A percentile compares a stretch with the other conserved stretches of the same genome.
Evolutionary conservation across 2,888 invertebrate genomes (phyloP).

Genomic region (Tachystola acroxantha): DNA sequence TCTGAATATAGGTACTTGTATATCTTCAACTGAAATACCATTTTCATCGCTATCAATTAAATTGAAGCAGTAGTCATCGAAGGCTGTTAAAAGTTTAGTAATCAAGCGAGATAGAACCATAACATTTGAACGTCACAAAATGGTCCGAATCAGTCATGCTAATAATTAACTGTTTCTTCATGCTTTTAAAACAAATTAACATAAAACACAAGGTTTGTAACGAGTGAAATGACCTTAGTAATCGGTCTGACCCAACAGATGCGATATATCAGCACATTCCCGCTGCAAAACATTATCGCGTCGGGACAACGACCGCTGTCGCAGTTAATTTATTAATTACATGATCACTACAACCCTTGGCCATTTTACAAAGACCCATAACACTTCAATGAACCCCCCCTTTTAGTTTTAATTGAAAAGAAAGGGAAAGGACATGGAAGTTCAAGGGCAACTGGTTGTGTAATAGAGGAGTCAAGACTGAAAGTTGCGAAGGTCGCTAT

Average conservation of each 20-base stretch:
- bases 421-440: conserved; percentile 25
- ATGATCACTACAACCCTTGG: conserved; percentile 49
- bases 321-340: conserved; percentile 74
- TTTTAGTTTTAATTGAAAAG: conserved; percentile 16
- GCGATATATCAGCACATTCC: conserved; percentile 57
- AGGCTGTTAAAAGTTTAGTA: too few species aligned
- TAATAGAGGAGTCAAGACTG: conserved; percentile 44
- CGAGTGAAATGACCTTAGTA: conserved; percentile 62
- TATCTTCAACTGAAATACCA: too few species aligned
- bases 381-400: conserved; percentile 22
- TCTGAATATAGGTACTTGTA: too few species aligned
- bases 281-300: conserved; percentile 66
- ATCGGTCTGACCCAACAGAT: conserved; percentile 61
- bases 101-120: too few species aligned
- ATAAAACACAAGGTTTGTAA: conserved; percentile 29
- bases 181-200: conserved; percentile 13
- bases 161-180: too few species aligned
- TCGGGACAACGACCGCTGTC: conserved; percentile 63
- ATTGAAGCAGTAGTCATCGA: too few species aligned
- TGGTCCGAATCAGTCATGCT: too few species aligned
- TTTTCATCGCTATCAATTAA: too few species aligned
- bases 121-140: too few species aligned
- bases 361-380: conserved; percentile 47
- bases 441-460: conserved; percentile 36
- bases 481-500: conserved; percentile 57